Evolutionary conservation across 2,113 vertebrate species (phyloP).

Genomic region (Romanogobio albipinnatus): DNA sequence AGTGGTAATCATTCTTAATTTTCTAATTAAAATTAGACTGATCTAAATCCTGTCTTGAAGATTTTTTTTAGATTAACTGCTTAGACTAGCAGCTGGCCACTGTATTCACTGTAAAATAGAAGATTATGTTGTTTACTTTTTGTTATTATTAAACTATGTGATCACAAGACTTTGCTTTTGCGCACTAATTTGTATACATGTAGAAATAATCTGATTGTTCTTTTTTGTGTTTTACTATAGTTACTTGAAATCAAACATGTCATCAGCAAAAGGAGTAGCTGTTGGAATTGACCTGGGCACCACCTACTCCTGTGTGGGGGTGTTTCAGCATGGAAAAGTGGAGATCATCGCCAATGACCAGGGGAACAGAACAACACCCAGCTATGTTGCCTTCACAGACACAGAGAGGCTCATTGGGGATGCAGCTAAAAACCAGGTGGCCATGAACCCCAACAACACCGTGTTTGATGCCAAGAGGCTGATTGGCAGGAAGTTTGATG

Average conservation of each 20-base stretch:
- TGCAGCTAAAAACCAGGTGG: conserved; percentile 88
- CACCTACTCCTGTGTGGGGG: conserved; percentile 76
- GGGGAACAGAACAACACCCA: conserved; percentile 87
- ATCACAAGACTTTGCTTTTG: not conserved
- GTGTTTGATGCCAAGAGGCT: conserved; percentile 87
- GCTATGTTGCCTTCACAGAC: conserved; percentile 88
- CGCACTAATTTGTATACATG: not conserved
- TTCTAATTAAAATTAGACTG: too few species aligned
- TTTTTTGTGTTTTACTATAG: not conserved
- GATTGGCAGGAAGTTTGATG: conserved; percentile 77
- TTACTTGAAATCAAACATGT: conserved; percentile 20
- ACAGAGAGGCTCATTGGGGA: conserved; percentile 86
- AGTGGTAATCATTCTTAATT: too few species aligned
- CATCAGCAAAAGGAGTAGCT: conserved; percentile 51
- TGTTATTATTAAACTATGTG: not conserved
- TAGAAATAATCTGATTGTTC: not conserved
- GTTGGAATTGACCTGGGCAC: conserved; percentile 58
- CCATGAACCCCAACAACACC: conserved; percentile 85
- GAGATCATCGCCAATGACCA: conserved; percentile 90
- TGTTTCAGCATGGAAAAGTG: conserved; percentile 88
- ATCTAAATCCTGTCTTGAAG: too few species aligned
- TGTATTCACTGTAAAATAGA: not conserved
- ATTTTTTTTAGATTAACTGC: too few species aligned
- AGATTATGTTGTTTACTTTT: not conserved
- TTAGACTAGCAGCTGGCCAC: too few species aligned